These are phyloP conservation scores for Boloria euphrosyne DNA, from an alignment of 2,888 invertebrate species.

Conservation along the genomic window DNA sequence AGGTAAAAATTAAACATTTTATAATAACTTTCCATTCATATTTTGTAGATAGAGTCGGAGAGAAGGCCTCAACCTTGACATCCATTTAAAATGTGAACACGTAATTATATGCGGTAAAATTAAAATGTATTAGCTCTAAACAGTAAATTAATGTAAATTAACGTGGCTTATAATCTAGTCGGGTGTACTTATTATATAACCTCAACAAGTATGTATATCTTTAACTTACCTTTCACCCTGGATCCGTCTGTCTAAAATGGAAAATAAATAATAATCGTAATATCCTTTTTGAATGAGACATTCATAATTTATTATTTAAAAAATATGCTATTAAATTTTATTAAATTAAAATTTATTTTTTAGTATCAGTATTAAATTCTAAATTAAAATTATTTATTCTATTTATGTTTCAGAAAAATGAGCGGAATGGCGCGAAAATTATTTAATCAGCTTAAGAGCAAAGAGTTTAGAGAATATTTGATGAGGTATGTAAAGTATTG, in stretches of 20 bases:
- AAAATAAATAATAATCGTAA: too few species aligned
- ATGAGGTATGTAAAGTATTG: constrained; percentile 85
- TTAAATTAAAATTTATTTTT: too few species aligned
- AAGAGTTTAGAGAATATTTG: constrained; percentile 92
- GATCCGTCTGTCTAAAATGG: too few species aligned
- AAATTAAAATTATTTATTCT: constrained; percentile 7
- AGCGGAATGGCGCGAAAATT: constrained; percentile 66
- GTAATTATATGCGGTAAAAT: constrained; percentile 35
- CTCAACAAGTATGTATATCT: not conserved
- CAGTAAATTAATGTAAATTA: constrained; percentile 33
- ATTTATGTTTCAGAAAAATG: constrained; percentile 60
- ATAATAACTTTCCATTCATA: constrained; percentile 20
- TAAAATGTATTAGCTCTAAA: constrained; percentile 26
- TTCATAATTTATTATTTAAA: too few species aligned
- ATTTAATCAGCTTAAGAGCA: constrained; percentile 86
- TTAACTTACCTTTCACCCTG: not conserved
- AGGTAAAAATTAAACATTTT: constrained; percentile 17
- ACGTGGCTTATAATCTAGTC: not conserved
- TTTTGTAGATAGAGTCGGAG: constrained; percentile 23
- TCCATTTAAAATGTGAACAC: constrained; percentile 41
- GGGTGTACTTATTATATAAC: constrained; percentile 8
- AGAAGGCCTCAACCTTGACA: constrained; percentile 59
- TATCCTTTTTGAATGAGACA: too few species aligned
- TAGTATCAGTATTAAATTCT: too few species aligned
- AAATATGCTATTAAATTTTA: too few species aligned